Evolutionary conservation across 2,113 vertebrate genomes (phyloP).

Genomic region (Entosphenus tridentatus): DNA sequence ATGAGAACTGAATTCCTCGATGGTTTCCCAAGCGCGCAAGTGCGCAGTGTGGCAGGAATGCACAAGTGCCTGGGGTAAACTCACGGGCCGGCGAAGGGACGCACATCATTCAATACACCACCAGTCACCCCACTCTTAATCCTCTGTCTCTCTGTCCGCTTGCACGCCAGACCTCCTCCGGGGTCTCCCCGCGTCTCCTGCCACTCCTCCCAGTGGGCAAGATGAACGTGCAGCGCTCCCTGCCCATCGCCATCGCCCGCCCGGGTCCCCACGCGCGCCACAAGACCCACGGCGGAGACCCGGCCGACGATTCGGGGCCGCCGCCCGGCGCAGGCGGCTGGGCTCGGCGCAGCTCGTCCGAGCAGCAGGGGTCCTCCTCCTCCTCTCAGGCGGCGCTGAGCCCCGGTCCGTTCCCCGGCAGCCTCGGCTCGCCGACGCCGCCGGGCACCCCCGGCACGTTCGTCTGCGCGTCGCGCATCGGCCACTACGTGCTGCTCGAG

Average conservation of each 20-base stretch:
- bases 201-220: too few species aligned
- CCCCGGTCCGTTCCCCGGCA: slow-evolving; percentile 14
- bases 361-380: not conserved
- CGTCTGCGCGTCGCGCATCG: slow-evolving; percentile 94
- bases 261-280: not conserved
- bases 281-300: not conserved
- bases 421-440: slow-evolving; percentile 87
- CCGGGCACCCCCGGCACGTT: slow-evolving; percentile 95
- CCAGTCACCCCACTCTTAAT: too few species aligned
- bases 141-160: too few species aligned
- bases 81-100: too few species aligned
- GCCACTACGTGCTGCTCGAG: slow-evolving; percentile 95
- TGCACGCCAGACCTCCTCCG: too few species aligned
- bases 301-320: not conserved
- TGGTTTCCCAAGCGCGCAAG: too few species aligned
- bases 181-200: too few species aligned
- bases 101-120: too few species aligned
- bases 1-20: too few species aligned
- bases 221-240: not conserved
- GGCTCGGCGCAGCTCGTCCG: not conserved
- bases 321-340: not conserved
- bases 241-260: slow-evolving; percentile 3
- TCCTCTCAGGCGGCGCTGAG: slow-evolving; percentile 4
- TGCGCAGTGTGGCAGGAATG: too few species aligned
- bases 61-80: too few species aligned